Base-by-base conservation (phyloP, 2,888 invertebrate species). In the Ethmia dodecea region DNA sequence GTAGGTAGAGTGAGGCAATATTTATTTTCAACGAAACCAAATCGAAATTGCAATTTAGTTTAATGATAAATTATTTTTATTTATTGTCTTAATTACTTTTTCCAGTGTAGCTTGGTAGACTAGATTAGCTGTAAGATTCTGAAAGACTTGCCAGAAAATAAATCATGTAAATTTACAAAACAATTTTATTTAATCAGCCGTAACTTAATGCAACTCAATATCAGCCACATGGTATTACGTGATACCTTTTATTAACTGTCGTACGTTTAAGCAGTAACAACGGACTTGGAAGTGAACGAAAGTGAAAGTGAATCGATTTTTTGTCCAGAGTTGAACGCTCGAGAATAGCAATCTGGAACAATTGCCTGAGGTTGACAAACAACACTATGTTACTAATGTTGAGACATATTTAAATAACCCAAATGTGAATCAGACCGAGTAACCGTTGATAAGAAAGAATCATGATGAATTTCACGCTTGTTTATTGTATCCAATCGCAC, bases 271-370 rank as follows among this genome's bases (percentile, higher is more conserved):
- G n/a, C n/a, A n/a, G n/a, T n/a, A n/a, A n/a, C n/a, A n/a, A n/a
- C n/a, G n/a, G n/a, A n/a, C 9, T 13, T 22, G 12, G 3, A 10
- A 13, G 9, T 12, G 12, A 31, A 14, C 14, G 58, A 72, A 80
- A 80, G 80, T 75, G 80, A 81, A 81, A 81, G 80, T 60, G 29
- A 42, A 45, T 41, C 43, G 40, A 47, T 46, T 55, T 50, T 53
- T 54, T 51, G 47, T 52, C 40, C 43, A 45, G 53, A 69, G 68
- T 71, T 72, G 64, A 76, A 72, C 50, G 73, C 52, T 58, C 59
- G 52, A 47, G 55, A 52, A 47, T 60, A 44, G 43, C 45, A 49
- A 55, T 50, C 44, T 49, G 46, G 49, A 49, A 40, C 55, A 53
- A 41, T 52, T 47, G 42, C 42, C 41, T 37, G 33, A 33, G 31